Evolutionary conservation across 2,888 invertebrate genomes (phyloP).

Genomic region (Dryadula phaetusa): DNA sequence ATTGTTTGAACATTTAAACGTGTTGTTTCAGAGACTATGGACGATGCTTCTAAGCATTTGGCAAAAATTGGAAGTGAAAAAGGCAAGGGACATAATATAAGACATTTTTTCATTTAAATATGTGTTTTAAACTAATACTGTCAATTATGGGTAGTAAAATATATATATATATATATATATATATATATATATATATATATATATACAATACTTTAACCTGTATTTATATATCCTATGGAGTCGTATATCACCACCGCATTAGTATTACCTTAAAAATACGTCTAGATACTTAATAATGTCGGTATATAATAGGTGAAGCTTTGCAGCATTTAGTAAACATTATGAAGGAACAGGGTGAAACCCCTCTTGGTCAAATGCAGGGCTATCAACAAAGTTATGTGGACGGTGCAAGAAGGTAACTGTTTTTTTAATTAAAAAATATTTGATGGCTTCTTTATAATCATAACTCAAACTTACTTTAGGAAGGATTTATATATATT

Average conservation of each 20-base stretch:
- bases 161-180: too few relatives aligned
- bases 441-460: too few relatives aligned
- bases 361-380: constrained; percentile 58
- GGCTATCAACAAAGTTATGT: constrained; percentile 62
- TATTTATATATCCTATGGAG: too few relatives aligned
- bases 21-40: constrained; percentile 56
- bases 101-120: neutral
- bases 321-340: constrained; percentile 57
- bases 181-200: too few relatives aligned
- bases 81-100: constrained; percentile 51
- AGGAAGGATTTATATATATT: neutral
- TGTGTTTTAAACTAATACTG: too few relatives aligned
- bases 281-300: too few relatives aligned
- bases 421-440: neutral
- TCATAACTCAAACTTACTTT: too few relatives aligned
- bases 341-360: constrained; percentile 63
- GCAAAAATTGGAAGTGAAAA: constrained; percentile 61
- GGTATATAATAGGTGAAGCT: constrained; percentile 57
- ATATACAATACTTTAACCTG: too few relatives aligned
- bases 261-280: too few relatives aligned
- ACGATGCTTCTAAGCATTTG: constrained; percentile 61
- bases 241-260: too few relatives aligned
- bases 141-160: too few relatives aligned
- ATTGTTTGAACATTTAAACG: neutral
- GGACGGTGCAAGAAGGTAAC: constrained; percentile 63